These are phyloP conservation scores for Limnothrissa miodon DNA, from an alignment of 2,113 vertebrate species.

Conservation along the genomic window DNA sequence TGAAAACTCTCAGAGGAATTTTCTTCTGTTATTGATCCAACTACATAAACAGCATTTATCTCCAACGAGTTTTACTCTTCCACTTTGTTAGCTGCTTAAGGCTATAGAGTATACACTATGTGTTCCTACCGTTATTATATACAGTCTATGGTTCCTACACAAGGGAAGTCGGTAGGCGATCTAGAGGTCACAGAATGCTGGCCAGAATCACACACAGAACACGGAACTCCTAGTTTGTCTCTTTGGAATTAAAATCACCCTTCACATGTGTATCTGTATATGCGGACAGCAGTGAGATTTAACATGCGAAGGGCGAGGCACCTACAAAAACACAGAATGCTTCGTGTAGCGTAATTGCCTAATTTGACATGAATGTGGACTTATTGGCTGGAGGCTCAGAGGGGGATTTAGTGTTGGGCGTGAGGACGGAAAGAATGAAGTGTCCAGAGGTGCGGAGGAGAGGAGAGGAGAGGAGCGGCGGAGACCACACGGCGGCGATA, in stretches of 20 bases:
- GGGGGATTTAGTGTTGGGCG: background rate
- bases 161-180: background rate
- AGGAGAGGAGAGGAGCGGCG: background rate
- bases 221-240: background rate
- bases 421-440: constrained; percentile 4
- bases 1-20: too few relatives aligned
- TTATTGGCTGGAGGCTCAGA: background rate
- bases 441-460: background rate
- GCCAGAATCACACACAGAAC: background rate
- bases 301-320: background rate
- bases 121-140: background rate
- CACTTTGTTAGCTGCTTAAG: background rate
- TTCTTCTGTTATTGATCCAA: too few relatives aligned
- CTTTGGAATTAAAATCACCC: background rate
- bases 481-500: constrained; percentile 5
- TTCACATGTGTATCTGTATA: background rate
- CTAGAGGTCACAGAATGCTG: background rate
- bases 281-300: background rate
- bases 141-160: background rate
- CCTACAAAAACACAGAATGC: background rate
- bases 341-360: background rate
- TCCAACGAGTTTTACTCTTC: too few relatives aligned
- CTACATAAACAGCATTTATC: too few relatives aligned
- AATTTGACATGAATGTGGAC: background rate
- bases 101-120: too few relatives aligned